phyloP scores from a whole-genome alignment of 2,797 vertebrate species.

The Lithobates sylvaticus region DNA sequence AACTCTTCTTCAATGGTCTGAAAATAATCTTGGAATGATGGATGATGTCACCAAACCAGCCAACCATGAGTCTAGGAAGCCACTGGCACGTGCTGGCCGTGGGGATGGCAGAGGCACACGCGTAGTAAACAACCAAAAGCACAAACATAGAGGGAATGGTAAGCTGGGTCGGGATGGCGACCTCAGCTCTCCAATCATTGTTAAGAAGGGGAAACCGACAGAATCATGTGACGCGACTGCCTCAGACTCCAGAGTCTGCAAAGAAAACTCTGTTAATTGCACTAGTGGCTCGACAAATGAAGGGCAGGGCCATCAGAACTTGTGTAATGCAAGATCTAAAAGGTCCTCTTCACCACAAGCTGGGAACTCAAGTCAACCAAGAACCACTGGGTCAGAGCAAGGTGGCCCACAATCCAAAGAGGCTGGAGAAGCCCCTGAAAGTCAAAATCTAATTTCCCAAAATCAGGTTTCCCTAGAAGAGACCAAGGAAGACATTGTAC shows the following conservation, averaged over 20 bases:
- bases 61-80: constrained; percentile 82
- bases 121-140: constrained; percentile 78
- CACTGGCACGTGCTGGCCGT: constrained; percentile 70
- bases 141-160: constrained; percentile 76
- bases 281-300: constrained; percentile 73
- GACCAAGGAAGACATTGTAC: constrained; percentile 66
- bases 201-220: constrained; percentile 78
- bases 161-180: constrained; percentile 75
- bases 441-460: constrained; percentile 56
- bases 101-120: constrained; percentile 76
- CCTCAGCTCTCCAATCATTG: constrained; percentile 75
- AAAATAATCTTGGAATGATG: constrained; percentile 79
- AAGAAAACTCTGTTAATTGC: constrained; percentile 69
- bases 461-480: constrained; percentile 68
- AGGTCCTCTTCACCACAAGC: constrained; percentile 64
- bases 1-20: constrained; percentile 72
- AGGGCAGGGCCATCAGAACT: constrained; percentile 74
- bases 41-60: constrained; percentile 81
- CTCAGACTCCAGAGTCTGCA: constrained; percentile 77
- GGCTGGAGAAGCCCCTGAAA: constrained; percentile 7
- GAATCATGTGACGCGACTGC: constrained; percentile 75
- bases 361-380: constrained; percentile 72
- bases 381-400: constrained; percentile 66
- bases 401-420: constrained; percentile 62
- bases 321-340: constrained; percentile 76